Conservation (phyloP, 1,140 invertebrate genomes). For the Scaptomyza pallida region DNA sequence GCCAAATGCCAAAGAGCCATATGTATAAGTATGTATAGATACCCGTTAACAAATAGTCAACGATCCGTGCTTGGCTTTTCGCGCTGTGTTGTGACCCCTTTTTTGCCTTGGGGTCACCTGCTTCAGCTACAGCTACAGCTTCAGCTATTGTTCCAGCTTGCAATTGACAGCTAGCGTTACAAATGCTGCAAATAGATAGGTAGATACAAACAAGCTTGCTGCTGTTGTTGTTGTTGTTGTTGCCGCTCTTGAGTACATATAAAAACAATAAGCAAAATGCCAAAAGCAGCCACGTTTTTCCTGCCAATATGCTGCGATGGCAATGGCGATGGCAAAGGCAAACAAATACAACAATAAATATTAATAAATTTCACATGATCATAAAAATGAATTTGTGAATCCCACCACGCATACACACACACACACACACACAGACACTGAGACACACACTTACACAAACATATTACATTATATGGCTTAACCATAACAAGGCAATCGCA, state of each 20-base stretch:
- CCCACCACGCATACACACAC: conserved; percentile 45
- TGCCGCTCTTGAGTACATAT: conserved; percentile 55
- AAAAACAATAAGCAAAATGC: conserved; percentile 76
- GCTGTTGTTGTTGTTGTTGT: conserved; percentile 3
- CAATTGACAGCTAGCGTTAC: conserved; percentile 60
- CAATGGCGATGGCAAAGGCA: conserved; percentile 23
- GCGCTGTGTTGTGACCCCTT: conserved; percentile 1
- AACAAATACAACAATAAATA: conserved; percentile 78
- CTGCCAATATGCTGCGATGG: not conserved
- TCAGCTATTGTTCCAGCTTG: conserved; percentile 7
- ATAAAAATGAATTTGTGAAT: conserved; percentile 83
- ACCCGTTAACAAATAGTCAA: conserved; percentile 8
- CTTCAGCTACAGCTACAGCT: no score
- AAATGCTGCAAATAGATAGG: conserved; percentile 25
- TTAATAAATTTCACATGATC: conserved; percentile 83
- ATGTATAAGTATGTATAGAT: no score
- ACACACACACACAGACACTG: conserved; percentile 15
- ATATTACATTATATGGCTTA: conserved; percentile 82
- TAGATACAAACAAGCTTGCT: not conserved
- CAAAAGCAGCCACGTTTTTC: conserved; percentile 16
- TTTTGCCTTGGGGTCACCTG: conserved; percentile 15
- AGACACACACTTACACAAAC: conserved; percentile 40
- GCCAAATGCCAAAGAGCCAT: not conserved
- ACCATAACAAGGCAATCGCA: conserved; percentile 82
- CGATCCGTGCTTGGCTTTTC: conserved; percentile 28